Evolutionary conservation across 2,113 vertebrate species (phyloP), one percentile per base, ranked within the genome.

Genomic region (Myrmophylax atrothorax): DNA sequence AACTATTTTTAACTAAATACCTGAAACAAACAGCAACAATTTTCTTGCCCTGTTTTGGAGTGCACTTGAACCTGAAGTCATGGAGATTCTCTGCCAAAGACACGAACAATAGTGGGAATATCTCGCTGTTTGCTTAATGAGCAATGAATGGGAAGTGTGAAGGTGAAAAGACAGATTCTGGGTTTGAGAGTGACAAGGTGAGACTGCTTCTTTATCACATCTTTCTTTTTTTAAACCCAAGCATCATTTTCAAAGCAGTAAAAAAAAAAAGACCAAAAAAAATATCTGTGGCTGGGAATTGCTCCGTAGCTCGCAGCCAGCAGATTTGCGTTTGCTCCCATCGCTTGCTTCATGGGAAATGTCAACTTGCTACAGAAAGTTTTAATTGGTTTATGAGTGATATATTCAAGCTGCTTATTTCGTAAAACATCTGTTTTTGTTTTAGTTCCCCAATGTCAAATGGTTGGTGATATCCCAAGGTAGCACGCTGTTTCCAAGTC

Each of bases 51-150:
- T 79, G 33, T 59, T 89, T 77, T 88, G 83, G 75, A 92, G 59
- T 8, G 3, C 55, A 50, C 91, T 96, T 95, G 60, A 92, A 84
- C 72, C 73, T 55, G 53, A 96, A 95, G 94, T 87, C 3, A 1
- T 31, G 25, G 55, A 68, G 69, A 79, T 81, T 96, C 88, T 94
- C 49, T 95, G 86, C 95, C 87, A 90, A 69, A 89, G 93, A 89
- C 84, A 84, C 3, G 18, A 95, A 96, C 91, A 96, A 97, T 89
- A 92, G 84, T 8, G 24, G 70, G 77, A 97, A 91, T 87, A 95
- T 93, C 95, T 97, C 78, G 22, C 97, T 97, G 93, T 96, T 98
- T 97, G 69, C 95, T 94, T 97, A 97, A 97, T 98, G 96, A 98
- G 95, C 87, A 94, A 92, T 50, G 89, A 91, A 92, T 58, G 74